phyloP scores from a whole-genome alignment of 2,113 vertebrate species.

The Piaya cayana region DNA sequence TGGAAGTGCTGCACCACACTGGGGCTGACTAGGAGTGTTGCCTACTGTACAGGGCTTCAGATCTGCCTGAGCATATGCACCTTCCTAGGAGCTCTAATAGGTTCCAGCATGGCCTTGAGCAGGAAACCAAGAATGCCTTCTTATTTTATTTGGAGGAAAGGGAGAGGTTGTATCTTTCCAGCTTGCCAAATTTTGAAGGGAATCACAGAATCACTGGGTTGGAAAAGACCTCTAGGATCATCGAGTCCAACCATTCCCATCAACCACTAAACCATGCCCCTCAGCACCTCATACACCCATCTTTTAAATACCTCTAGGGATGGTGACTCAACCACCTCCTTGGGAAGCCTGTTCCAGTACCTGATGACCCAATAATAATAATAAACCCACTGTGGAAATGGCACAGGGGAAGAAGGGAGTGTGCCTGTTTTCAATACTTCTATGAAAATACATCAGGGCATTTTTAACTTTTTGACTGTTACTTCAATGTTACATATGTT shows the following conservation, averaged over 20 bases:
- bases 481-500: not conserved
- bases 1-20: not conserved
- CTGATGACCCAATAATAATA: too few relatives aligned
- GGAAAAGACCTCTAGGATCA: too few relatives aligned
- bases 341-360: too few relatives aligned
- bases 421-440: not conserved
- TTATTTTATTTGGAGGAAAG: not conserved
- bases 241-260: too few relatives aligned
- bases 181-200: not conserved
- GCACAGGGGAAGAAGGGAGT: accelerated
- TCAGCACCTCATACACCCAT: too few relatives aligned
- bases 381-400: not conserved
- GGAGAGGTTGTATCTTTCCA: not conserved
- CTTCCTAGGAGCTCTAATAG: not conserved
- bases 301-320: too few relatives aligned
- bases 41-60: not conserved
- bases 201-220: not conserved
- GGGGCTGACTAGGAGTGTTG: not conserved
- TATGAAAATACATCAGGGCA: not conserved
- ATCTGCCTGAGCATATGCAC: not conserved
- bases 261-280: too few relatives aligned
- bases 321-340: too few relatives aligned
- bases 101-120: not conserved
- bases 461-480: not conserved
- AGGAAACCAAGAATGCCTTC: accelerated